phyloP scores from a whole-genome alignment of 2,113 vertebrate species.

The Thunnus maccoyii region DNA sequence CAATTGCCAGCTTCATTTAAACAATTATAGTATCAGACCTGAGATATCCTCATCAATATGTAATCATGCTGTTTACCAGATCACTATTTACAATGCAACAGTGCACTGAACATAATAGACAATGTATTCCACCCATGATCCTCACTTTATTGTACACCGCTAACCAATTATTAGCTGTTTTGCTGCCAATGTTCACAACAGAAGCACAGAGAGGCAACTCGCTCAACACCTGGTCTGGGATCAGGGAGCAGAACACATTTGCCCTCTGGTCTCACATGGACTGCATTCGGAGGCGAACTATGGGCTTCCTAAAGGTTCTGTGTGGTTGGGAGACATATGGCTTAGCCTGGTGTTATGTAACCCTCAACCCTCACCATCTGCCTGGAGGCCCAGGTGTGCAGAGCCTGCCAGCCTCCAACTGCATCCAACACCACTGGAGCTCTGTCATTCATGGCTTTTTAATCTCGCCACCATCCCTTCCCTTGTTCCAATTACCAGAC shows the following conservation, averaged over 20 bases:
- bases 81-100: slow-evolving; percentile 2
- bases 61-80: slow-evolving; percentile 1
- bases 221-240: slow-evolving; percentile 83
- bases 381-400: slow-evolving; percentile 83
- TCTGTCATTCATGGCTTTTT: slow-evolving; percentile 81
- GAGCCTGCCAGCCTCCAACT: slow-evolving; percentile 76
- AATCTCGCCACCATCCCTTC: slow-evolving; percentile 66
- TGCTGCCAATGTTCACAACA: slow-evolving; percentile 68
- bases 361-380: slow-evolving; percentile 85
- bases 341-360: slow-evolving; percentile 82
- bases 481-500: slow-evolving; percentile 78
- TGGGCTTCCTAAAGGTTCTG: slow-evolving; percentile 80
- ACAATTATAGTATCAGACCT: slow-evolving; percentile 20
- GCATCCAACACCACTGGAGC: slow-evolving; percentile 75
- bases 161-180: slow-evolving; percentile 48
- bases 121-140: slow-evolving; percentile 47
- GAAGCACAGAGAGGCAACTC: slow-evolving; percentile 66
- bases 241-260: slow-evolving; percentile 73
- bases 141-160: slow-evolving; percentile 43
- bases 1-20: slow-evolving; percentile 39
- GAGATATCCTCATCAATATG: not conserved
- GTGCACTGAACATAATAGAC: slow-evolving; percentile 6
- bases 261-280: slow-evolving; percentile 74
- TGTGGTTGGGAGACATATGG: slow-evolving; percentile 85
- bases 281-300: slow-evolving; percentile 63